Percentiles rank a stretch among this genome's conserved stretches.
phyloP scores from a whole-genome alignment of 2,797 vertebrate genomes.

The Smutsia temminckii region DNA sequence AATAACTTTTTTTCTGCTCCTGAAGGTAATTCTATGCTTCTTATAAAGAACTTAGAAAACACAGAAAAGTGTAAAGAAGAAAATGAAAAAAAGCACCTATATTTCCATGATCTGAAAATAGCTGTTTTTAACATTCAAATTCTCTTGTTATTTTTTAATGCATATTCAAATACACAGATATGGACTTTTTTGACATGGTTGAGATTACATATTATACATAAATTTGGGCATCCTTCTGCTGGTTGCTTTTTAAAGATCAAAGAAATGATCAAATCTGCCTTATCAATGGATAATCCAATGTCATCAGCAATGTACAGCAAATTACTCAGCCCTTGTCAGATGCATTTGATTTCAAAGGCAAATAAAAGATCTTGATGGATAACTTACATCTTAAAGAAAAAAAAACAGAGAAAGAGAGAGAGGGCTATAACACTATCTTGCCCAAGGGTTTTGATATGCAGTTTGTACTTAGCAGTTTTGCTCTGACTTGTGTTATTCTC shows the following conservation, averaged over 20 bases:
- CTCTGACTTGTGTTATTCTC: not conserved
- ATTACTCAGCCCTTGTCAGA: slow-evolving; percentile 11
- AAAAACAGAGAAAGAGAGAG: not conserved
- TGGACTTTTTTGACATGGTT: not conserved
- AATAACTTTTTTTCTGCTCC: not conserved
- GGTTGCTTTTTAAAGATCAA: slow-evolving; percentile 18
- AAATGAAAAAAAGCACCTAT: not conserved
- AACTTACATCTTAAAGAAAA: not conserved
- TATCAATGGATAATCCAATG: not conserved
- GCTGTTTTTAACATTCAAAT: not conserved
- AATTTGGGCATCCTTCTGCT: not conserved
- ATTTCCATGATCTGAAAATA: not conserved
- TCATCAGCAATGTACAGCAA: not conserved
- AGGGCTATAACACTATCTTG: not conserved
- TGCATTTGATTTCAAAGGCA: slow-evolving; percentile 46
- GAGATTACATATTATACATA: not conserved
- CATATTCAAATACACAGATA: not conserved
- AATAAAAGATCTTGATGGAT: slow-evolving; percentile 20
- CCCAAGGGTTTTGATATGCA: not conserved
- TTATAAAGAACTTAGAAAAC: not conserved
- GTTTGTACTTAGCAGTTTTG: not conserved
- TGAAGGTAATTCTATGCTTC: not conserved
- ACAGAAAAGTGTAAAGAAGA: not conserved
- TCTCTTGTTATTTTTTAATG: not conserved
- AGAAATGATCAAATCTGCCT: not conserved